A percentile compares a stretch with the other conserved stretches of the same genome.
These are phyloP conservation scores for Campylomormyrus tamandua DNA, from an alignment of 2,113 vertebrate genomes.

Conservation along the genomic window DNA sequence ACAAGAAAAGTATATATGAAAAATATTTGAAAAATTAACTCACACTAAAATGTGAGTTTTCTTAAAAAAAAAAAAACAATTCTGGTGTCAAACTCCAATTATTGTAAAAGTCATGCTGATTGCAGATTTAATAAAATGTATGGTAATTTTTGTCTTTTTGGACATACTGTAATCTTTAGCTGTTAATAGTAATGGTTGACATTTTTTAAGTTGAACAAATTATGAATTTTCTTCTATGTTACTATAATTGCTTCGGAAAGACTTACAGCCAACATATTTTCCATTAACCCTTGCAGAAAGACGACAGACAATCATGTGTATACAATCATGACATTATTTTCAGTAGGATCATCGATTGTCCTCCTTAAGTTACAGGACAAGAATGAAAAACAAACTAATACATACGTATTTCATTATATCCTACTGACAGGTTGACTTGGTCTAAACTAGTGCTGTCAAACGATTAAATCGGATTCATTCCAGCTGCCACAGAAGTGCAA, in stretches of 20 bases:
- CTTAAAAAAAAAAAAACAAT: neutral
- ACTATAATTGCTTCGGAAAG: neutral
- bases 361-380: neutral
- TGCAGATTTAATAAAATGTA: neutral
- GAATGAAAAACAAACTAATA: neutral
- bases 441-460: neutral
- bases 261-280: neutral
- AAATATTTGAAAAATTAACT: neutral
- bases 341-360: neutral
- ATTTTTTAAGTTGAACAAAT: neutral
- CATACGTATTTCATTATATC: neutral
- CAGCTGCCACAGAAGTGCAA: too few relatives aligned
- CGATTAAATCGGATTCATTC: too few relatives aligned
- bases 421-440: neutral
- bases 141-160: neutral
- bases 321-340: neutral
- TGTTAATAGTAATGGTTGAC: neutral
- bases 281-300: neutral
- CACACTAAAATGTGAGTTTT: neutral
- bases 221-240: neutral
- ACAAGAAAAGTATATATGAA: neutral
- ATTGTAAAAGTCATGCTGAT: neutral
- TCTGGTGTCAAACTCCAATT: neutral
- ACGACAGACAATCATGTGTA: neutral
- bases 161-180: neutral